A percentile compares a stretch with the other conserved stretches of the same genome.
phyloP scores from a whole-genome alignment of 2,888 invertebrate genomes.

The Thecocarcelia acutangulata region DNA sequence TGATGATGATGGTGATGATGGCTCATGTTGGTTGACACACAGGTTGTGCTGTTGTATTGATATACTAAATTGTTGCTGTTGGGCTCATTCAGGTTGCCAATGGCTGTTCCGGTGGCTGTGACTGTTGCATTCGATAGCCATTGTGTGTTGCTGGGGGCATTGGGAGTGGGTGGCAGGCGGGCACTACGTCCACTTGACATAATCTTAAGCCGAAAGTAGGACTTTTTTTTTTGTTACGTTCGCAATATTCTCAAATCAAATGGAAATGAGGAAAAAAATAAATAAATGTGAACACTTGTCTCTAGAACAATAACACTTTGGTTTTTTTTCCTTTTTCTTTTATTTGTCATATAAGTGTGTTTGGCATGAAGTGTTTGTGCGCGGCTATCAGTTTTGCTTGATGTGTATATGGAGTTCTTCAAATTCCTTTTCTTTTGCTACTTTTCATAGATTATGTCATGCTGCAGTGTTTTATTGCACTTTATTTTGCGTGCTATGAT shows the following conservation, averaged over 20 bases:
- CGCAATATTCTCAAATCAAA: not conserved
- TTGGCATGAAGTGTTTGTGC: not conserved
- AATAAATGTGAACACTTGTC: slow-evolving; percentile 20
- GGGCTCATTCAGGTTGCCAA: slow-evolving; percentile 49
- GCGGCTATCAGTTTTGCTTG: not conserved
- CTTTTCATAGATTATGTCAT: slow-evolving; percentile 13
- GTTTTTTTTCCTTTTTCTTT: not conserved
- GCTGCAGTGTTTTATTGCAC: slow-evolving; percentile 10
- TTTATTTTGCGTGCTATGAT: slow-evolving; percentile 17
- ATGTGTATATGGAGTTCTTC: not conserved
- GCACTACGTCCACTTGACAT: slow-evolving; percentile 81
- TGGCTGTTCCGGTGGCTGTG: slow-evolving; percentile 54
- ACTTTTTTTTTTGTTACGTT: slow-evolving; percentile 17
- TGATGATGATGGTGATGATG: slow-evolving; percentile 39
- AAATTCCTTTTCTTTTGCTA: slow-evolving; percentile 26
- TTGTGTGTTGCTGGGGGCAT: slow-evolving; percentile 73
- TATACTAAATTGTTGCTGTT: slow-evolving; percentile 66
- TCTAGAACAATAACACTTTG: not conserved
- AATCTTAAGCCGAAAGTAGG: slow-evolving; percentile 60
- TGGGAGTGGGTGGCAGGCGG: slow-evolving; percentile 80
- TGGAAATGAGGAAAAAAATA: not conserved
- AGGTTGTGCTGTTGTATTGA: slow-evolving; percentile 52
- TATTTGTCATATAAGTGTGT: not conserved
- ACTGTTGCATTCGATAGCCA: slow-evolving; percentile 51
- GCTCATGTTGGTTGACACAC: slow-evolving; percentile 48